Percentiles rank a stretch among this genome's conserved stretches.
Evolutionary conservation across 2,888 invertebrate species (phyloP).

Genomic region (Spodoptera littoralis): DNA sequence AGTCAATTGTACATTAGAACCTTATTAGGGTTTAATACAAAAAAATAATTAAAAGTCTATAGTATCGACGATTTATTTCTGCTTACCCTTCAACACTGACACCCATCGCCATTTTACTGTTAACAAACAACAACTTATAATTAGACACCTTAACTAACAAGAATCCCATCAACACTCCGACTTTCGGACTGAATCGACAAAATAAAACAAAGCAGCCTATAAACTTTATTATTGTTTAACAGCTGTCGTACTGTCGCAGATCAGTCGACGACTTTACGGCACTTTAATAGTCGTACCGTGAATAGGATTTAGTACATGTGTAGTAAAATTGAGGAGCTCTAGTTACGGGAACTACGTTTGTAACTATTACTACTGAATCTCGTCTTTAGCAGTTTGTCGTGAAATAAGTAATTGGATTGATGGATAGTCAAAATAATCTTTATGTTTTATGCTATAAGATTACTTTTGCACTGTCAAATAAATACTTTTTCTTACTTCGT

Average conservation of each 20-base stretch:
- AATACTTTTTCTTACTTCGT: too few species aligned
- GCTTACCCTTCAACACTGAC: too few species aligned
- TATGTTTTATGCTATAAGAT: neutral
- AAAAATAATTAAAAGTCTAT: too few species aligned
- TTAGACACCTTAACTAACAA: slow-evolving; percentile 6
- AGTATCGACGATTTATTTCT: too few species aligned
- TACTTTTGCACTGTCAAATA: too few species aligned
- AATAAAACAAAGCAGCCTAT: slow-evolving; percentile 34
- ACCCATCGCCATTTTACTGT: too few species aligned
- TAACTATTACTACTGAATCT: neutral
- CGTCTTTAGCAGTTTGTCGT: slow-evolving; percentile 29
- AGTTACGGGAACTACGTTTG: neutral
- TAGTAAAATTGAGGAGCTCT: slow-evolving; percentile 20
- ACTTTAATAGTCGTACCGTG: slow-evolving; percentile 38
- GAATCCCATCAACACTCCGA: slow-evolving; percentile 6
- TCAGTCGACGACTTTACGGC: slow-evolving; percentile 41
- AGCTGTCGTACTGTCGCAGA: slow-evolving; percentile 43
- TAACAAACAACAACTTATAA: neutral
- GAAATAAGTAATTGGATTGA: slow-evolving; percentile 18
- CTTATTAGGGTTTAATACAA: too few species aligned
- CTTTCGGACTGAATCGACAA: slow-evolving; percentile 15
- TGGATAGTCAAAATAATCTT: slow-evolving; percentile 26
- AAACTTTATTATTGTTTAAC: slow-evolving; percentile 49
- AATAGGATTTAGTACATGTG: slow-evolving; percentile 40
- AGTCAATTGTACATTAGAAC: too few species aligned